Percentiles rank a stretch among this genome's conserved stretches.
Conservation (phyloP, 2,113 vertebrate genomes). For the Hippocampus mohnikei region DNA sequence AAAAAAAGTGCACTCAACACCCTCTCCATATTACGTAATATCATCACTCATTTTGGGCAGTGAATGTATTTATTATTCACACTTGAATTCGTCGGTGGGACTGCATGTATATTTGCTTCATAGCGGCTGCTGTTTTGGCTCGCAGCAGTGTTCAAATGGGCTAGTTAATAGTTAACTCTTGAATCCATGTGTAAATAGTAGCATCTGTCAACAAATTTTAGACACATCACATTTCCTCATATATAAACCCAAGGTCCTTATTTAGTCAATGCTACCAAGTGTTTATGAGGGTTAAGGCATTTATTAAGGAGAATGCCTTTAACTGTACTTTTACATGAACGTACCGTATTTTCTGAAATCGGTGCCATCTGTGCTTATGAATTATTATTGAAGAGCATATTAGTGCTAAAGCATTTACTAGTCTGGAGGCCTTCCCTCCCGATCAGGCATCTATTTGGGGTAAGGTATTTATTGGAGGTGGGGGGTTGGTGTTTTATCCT, state of each 20-base stretch:
- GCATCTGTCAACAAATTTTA: neutral
- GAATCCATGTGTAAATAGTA: neutral
- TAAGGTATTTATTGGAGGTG: too few relatives aligned
- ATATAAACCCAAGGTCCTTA: neutral
- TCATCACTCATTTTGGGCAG: neutral
- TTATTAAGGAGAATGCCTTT: neutral
- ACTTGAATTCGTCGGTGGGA: neutral
- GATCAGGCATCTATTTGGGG: too few relatives aligned
- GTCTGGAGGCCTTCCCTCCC: neutral
- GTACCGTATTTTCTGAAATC: neutral
- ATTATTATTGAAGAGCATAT: neutral
- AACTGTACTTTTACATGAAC: neutral
- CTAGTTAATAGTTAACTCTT: neutral
- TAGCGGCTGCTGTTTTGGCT: neutral
- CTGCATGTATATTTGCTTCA: neutral
- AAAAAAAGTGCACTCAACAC: neutral
- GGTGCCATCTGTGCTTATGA: neutral
- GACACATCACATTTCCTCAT: neutral
- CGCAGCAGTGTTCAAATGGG: neutral
- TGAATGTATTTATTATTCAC: neutral
- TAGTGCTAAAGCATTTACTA: neutral
- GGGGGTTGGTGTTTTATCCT: too few relatives aligned
- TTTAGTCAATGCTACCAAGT: neutral
- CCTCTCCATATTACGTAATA: neutral
- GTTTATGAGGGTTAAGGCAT: neutral